phyloP scores from a whole-genome alignment of 2,888 invertebrate species.

The Branchipolynoe longqiensis region DNA sequence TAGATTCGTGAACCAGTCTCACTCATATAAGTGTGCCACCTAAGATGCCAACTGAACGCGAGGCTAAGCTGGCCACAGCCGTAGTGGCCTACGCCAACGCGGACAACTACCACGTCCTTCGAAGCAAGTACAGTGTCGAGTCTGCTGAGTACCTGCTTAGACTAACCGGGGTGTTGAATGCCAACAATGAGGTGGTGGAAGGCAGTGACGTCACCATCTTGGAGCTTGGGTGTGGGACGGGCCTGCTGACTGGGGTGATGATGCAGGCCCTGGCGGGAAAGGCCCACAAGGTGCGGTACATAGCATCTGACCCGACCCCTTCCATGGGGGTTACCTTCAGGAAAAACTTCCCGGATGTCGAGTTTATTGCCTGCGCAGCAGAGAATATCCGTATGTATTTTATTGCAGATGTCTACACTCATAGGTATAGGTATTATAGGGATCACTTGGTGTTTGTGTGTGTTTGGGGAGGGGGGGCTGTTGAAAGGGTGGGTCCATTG shows the following conservation, averaged over 20 bases:
- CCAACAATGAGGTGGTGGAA: not conserved
- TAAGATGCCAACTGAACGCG: not conserved
- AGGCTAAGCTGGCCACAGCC: not conserved
- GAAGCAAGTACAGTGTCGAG: not conserved
- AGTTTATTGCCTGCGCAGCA: not conserved
- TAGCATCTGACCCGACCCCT: not conserved
- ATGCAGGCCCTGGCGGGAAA: not conserved
- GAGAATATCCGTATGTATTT: conserved; percentile 8
- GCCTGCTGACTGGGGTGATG: not conserved
- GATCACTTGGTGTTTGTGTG: too few species aligned
- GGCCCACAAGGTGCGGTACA: conserved; percentile 8
- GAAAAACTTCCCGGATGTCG: not conserved
- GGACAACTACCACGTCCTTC: not conserved
- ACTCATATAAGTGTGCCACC: not conserved
- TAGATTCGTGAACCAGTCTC: too few species aligned
- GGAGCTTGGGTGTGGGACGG: not conserved
- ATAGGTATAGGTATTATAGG: too few species aligned
- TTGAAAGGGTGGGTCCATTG: too few species aligned
- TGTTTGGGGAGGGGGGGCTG: too few species aligned
- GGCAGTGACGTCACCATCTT: not conserved
- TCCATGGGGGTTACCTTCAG: not conserved
- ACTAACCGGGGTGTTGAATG: not conserved
- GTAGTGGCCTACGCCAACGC: not conserved
- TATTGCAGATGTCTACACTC: not conserved
- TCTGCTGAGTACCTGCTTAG: not conserved